phyloP scores from a whole-genome alignment of 2,797 vertebrate genomes.

The Gila robusta region DNA sequence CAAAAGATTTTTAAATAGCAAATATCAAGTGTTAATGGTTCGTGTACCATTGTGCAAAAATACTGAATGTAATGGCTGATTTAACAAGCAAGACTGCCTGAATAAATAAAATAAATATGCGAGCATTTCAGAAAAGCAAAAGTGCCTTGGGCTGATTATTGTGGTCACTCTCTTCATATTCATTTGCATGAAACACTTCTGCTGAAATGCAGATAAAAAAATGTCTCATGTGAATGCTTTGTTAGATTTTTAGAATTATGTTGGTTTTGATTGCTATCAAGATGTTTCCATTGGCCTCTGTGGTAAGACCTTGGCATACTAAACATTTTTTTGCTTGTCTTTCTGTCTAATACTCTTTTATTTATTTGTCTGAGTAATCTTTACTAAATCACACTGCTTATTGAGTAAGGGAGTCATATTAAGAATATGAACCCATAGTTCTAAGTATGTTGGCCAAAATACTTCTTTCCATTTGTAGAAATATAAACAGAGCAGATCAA shows the following conservation, averaged over 20 bases:
- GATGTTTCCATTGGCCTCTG: conserved; percentile 2
- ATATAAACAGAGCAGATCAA: conserved; percentile 10
- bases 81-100: conserved; percentile 2
- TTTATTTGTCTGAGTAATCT: conserved; percentile 1
- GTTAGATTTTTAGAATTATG: neutral
- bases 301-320: neutral
- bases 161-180: neutral
- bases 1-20: conserved; percentile 1
- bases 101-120: neutral
- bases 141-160: neutral
- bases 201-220: conserved; percentile 5
- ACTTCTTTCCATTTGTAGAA: conserved; percentile 6
- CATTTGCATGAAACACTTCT: neutral
- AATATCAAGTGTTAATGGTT: neutral
- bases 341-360: neutral
- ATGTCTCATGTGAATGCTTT: neutral
- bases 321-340: neutral
- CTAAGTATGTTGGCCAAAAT: conserved; percentile 5
- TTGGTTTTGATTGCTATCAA: conserved; percentile 22
- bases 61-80: neutral
- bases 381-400: neutral
- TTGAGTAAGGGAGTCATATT: conserved; percentile 20
- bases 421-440: neutral
- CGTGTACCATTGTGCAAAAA: neutral
- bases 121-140: neutral